These are phyloP conservation scores for Brachyrhaphis roseni DNA, from an alignment of 2,797 vertebrate species.

Conservation along the genomic window DNA sequence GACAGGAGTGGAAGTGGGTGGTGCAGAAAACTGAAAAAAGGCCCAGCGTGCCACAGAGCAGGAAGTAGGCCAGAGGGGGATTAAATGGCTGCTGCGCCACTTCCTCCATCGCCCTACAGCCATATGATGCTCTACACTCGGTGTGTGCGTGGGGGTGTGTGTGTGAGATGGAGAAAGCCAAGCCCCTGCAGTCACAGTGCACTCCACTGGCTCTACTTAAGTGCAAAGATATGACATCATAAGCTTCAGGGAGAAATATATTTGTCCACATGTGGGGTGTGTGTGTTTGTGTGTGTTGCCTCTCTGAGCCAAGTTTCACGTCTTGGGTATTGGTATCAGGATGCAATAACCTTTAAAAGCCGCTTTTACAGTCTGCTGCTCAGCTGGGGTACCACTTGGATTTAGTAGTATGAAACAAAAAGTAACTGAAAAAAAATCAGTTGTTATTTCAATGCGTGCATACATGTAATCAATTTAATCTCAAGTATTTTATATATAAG, in stretches of 20 bases:
- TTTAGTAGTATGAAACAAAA: not conserved
- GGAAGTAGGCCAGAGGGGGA: slow-evolving; percentile 77
- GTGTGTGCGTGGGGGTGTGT: slow-evolving; percentile 7
- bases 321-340: not conserved
- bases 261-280: slow-evolving; percentile 4
- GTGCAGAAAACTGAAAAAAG: slow-evolving; percentile 31
- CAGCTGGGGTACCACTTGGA: not conserved
- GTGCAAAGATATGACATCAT: slow-evolving; percentile 49
- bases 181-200: slow-evolving; percentile 21
- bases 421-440: not conserved
- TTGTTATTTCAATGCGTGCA: no score
- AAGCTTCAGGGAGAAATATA: slow-evolving; percentile 28
- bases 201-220: slow-evolving; percentile 33
- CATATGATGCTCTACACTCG: slow-evolving; percentile 30
- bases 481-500: not conserved
- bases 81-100: slow-evolving; percentile 64
- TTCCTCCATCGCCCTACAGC: slow-evolving; percentile 51
- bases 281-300: not conserved
- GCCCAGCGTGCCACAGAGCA: slow-evolving; percentile 63
- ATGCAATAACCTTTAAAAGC: slow-evolving; percentile 8
- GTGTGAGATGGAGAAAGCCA: slow-evolving; percentile 23
- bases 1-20: slow-evolving; percentile 17
- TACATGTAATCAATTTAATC: not conserved
- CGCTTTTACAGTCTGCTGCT: not conserved
- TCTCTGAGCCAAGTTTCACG: not conserved